phyloP scores from a whole-genome alignment of 2,113 vertebrate genomes.

The Nibea albiflora region DNA sequence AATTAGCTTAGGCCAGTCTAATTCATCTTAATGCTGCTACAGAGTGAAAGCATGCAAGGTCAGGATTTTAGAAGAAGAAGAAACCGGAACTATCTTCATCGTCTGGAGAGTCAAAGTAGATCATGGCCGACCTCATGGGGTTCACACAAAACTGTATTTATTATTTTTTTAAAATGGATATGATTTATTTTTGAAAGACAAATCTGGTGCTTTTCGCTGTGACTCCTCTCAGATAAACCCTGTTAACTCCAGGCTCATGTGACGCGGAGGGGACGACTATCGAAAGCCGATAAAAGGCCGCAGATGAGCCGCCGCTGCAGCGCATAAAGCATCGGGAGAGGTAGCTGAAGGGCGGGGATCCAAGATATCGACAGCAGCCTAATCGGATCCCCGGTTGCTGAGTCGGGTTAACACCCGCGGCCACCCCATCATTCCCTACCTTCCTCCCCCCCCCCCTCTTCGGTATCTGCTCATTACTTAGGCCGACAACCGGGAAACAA shows the following conservation, averaged over 20 bases:
- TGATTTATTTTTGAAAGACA: neutral
- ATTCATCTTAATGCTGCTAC: neutral
- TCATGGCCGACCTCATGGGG: neutral
- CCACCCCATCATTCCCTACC: neutral
- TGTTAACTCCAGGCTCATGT: neutral
- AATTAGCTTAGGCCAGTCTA: neutral
- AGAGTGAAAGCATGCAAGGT: neutral
- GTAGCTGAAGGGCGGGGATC: slow-evolving; percentile 14
- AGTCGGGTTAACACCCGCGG: slow-evolving; percentile 34
- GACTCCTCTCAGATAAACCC: neutral
- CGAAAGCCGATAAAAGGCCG: slow-evolving; percentile 24
- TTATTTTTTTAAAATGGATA: neutral
- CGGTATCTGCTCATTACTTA: slow-evolving; percentile 64
- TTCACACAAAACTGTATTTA: neutral
- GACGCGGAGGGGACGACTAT: neutral
- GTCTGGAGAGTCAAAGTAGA: neutral
- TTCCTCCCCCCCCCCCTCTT: neutral
- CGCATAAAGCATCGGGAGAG: slow-evolving; percentile 41
- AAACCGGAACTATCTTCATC: neutral
- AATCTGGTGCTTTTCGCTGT: neutral
- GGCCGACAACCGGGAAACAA: slow-evolving; percentile 56
- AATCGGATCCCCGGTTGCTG: slow-evolving; percentile 55
- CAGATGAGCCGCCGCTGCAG: slow-evolving; percentile 7
- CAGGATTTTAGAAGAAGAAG: neutral
- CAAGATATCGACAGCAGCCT: slow-evolving; percentile 47